A percentile compares a stretch with the other conserved stretches of the same genome.
These are phyloP conservation scores for Ispidina lecontei DNA, from an alignment of 2,797 vertebrate species.

Conservation along the genomic window DNA sequence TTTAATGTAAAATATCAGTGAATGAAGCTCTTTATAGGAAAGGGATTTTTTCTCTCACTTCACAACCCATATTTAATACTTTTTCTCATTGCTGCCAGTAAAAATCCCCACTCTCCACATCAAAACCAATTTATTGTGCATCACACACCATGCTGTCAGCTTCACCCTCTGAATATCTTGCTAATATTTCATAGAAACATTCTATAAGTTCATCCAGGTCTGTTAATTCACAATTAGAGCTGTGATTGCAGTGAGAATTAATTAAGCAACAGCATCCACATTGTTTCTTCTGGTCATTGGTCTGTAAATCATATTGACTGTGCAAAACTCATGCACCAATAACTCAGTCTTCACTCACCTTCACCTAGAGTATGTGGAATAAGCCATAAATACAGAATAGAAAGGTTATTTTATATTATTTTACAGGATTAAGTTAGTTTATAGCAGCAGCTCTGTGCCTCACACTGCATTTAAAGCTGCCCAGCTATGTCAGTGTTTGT, in stretches of 20 bases:
- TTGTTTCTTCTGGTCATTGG: neutral
- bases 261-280: neutral
- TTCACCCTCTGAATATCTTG: neutral
- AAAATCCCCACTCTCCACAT: neutral
- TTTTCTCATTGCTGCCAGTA: neutral
- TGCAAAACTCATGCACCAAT: too few relatives aligned
- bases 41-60: neutral
- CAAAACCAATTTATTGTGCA: neutral
- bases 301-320: neutral
- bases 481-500: rapidly evolving
- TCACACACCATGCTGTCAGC: neutral
- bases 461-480: neutral
- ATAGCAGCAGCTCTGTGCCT: neutral
- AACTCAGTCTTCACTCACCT: too few relatives aligned
- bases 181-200: neutral
- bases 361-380: neutral
- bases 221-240: neutral
- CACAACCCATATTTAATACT: neutral
- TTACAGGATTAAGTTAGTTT: neutral
- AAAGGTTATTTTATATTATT: neutral
- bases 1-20: neutral
- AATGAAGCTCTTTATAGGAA: neutral
- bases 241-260: neutral
- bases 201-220: neutral
- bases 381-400: neutral